Evolutionary conservation across 2,113 vertebrate species (phyloP).

Genomic region (zebrafish (Danio rerio)): GRCz12tu NC_133185.1:26450001-26450500

Average conservation of each 20-base stretch:
- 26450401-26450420: not conserved
- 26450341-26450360: not conserved
- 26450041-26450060: too few relatives aligned
- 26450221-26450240: not conserved
- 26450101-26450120: too few relatives aligned
- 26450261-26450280: too few relatives aligned
- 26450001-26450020: too few relatives aligned
- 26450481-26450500: not conserved
- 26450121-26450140: not conserved
- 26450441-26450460: not conserved
- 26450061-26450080: too few relatives aligned
- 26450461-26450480: not conserved
- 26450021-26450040: not conserved
- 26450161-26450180: constrained; percentile 15
- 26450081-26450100: too few relatives aligned
- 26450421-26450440: not conserved
- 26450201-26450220: not conserved
- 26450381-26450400: constrained; percentile 29
- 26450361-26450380: not conserved
- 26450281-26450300: too few relatives aligned
- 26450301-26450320: too few relatives aligned
- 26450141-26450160: not conserved
- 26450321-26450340: not conserved
- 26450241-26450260: too few relatives aligned
- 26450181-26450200: constrained; percentile 44